phyloP scores from a whole-genome alignment of 1,140 invertebrate species.

The Muscidifurax raptorellus region DNA sequence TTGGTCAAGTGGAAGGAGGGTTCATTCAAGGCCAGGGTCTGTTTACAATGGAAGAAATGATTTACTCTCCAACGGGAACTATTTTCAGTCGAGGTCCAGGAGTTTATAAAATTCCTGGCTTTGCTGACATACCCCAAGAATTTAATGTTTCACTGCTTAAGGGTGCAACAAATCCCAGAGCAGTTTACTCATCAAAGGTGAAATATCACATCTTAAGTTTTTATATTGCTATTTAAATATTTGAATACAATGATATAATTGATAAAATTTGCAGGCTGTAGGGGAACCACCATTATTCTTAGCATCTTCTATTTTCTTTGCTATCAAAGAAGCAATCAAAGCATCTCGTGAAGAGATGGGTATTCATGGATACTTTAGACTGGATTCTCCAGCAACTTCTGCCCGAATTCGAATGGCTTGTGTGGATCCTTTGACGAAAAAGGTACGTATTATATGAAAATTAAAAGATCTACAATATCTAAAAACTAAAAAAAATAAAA shows the following conservation, averaged over 20 bases:
- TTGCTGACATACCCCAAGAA: conserved; percentile 91
- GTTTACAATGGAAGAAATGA: conserved; percentile 92
- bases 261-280: conserved; percentile 82
- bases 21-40: conserved; percentile 96
- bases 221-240: conserved; percentile 17
- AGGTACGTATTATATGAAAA: conserved; percentile 76
- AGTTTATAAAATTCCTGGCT: conserved; percentile 94
- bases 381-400: conserved; percentile 92
- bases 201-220: conserved; percentile 62
- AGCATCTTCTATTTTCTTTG: conserved; percentile 90
- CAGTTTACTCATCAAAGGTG: conserved; percentile 95
- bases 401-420: conserved; percentile 94
- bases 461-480: conserved; percentile 3
- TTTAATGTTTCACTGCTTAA: conserved; percentile 96
- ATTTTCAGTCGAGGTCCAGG: conserved; percentile 92
- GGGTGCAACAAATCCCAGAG: conserved; percentile 89
- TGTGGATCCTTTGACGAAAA: conserved; percentile 86
- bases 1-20: conserved; percentile 96
- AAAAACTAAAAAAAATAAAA: background rate
- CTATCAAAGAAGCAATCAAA: conserved; percentile 91
- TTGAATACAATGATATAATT: conserved; percentile 32
- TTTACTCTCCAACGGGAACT: conserved; percentile 88
- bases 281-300: conserved; percentile 96
- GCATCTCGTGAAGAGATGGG: conserved; percentile 85
- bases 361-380: conserved; percentile 78